Percentiles rank a stretch among this genome's conserved stretches.
These are phyloP conservation scores for Aselliscus stoliczkanus DNA, from an alignment of 2,797 vertebrate species.

Conservation along the genomic window DNA sequence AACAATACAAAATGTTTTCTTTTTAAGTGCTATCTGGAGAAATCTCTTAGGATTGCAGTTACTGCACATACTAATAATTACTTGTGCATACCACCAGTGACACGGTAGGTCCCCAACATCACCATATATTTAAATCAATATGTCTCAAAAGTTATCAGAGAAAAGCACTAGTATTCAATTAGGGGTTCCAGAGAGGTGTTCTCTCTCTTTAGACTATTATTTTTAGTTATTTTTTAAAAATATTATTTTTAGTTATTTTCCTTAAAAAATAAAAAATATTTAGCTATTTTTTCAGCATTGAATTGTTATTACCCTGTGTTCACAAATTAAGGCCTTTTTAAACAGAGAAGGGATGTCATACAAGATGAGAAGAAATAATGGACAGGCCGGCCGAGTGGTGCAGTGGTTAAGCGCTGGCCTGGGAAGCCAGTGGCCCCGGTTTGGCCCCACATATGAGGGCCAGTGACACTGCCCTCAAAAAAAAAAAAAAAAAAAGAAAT, in stretches of 20 bases:
- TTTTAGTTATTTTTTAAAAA: neutral
- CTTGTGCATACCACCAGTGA: neutral
- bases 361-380: neutral
- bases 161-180: neutral
- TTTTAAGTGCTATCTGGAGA: neutral
- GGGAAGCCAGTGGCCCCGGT: too few relatives aligned
- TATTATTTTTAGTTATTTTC: too few relatives aligned
- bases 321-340: conserved; percentile 3
- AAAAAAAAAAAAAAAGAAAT: too few relatives aligned
- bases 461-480: too few relatives aligned
- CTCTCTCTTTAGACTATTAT: neutral
- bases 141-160: neutral
- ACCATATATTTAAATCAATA: neutral
- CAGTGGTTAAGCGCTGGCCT: too few relatives aligned
- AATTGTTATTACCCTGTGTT: neutral
- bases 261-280: too few relatives aligned
- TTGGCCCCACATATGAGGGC: too few relatives aligned
- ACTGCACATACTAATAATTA: neutral
- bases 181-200: neutral
- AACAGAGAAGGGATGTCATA: neutral
- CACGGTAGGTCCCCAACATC: neutral
- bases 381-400: too few relatives aligned
- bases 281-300: neutral
- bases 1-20: neutral
- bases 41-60: neutral